Conservation (phyloP, 2,113 vertebrate species). For the Malurus elegans region DNA sequence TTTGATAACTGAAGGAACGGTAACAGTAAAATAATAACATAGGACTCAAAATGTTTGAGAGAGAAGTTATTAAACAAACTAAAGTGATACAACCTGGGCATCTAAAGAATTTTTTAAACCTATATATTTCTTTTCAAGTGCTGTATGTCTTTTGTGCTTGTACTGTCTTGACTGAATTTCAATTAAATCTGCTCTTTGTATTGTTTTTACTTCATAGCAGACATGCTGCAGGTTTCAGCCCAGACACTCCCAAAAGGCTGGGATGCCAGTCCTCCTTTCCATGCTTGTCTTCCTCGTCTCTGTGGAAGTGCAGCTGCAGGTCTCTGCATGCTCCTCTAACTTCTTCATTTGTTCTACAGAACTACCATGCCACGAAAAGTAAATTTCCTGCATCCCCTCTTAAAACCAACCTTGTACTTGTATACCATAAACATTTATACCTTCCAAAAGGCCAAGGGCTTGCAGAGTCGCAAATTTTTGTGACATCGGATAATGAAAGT, state of each 20-base stretch:
- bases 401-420: neutral
- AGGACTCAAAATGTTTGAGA: neutral
- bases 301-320: neutral
- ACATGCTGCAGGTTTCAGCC: neutral
- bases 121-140: neutral
- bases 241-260: neutral
- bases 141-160: neutral
- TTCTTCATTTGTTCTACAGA: neutral
- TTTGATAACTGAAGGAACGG: neutral
- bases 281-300: neutral
- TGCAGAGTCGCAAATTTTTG: neutral
- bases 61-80: neutral
- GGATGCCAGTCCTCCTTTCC: neutral
- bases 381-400: neutral
- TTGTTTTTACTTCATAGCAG: neutral
- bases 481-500: accelerated
- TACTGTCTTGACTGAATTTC: neutral
- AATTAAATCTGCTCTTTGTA: neutral
- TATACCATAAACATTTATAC: neutral
- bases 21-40: neutral
- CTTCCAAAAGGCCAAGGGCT: neutral
- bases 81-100: neutral
- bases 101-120: neutral
- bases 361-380: neutral
- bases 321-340: neutral